Percentiles rank a stretch among this genome's conserved stretches.
These are phyloP conservation scores for Betta splendens DNA, from an alignment of 2,797 vertebrate genomes.

Conservation along the genomic window DNA sequence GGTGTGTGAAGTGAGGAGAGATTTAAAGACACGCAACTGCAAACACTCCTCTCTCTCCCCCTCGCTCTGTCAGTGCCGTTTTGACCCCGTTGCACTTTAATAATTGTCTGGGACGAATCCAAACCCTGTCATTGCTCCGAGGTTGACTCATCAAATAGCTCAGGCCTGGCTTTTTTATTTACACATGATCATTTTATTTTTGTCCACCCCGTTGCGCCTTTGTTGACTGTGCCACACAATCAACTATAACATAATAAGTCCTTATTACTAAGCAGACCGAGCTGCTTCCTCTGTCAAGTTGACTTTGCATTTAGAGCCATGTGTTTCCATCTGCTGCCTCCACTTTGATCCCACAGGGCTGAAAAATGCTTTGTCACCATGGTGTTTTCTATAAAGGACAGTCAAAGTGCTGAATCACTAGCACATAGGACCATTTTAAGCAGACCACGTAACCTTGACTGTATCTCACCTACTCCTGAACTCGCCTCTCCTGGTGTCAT, in stretches of 20 bases:
- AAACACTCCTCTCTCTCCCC: constrained; percentile 62
- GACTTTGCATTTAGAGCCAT: constrained; percentile 42
- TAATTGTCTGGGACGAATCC: constrained; percentile 55
- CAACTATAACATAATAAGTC: background rate
- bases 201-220: constrained; percentile 14
- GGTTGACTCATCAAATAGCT: constrained; percentile 60
- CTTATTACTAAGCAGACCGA: constrained; percentile 15
- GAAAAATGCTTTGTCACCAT: constrained; percentile 59
- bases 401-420: constrained; percentile 60
- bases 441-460: constrained; percentile 59
- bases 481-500: constrained; percentile 36
- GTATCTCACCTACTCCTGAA: constrained; percentile 38
- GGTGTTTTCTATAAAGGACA: constrained; percentile 32
- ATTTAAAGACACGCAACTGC: constrained; percentile 84
- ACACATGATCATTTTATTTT: constrained; percentile 4
- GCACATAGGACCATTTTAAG: constrained; percentile 32
- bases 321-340: constrained; percentile 49
- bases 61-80: constrained; percentile 49
- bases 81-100: constrained; percentile 68
- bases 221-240: too few relatives aligned
- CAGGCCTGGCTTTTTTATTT: constrained; percentile 26
- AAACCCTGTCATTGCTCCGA: constrained; percentile 43
- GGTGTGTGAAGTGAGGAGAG: constrained; percentile 84
- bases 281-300: constrained; percentile 35
- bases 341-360: constrained; percentile 43